These are phyloP conservation scores for Cancer borealis DNA, from an alignment of 2,888 invertebrate genomes.

Conservation along the genomic window DNA sequence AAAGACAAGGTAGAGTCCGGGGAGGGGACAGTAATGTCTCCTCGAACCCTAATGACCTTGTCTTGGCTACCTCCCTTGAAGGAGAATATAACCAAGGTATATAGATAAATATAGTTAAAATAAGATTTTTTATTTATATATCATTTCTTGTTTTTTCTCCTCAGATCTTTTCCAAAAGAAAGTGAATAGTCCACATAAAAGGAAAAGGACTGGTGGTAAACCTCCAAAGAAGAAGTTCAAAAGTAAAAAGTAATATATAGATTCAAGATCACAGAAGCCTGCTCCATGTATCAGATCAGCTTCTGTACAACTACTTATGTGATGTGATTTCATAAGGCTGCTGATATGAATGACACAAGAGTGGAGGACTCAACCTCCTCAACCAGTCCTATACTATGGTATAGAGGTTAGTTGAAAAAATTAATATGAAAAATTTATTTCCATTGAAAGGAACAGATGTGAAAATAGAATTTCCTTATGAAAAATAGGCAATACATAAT, in stretches of 20 bases:
- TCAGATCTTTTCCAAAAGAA: conserved; percentile 50
- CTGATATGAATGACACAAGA: neutral
- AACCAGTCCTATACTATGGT: neutral
- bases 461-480: neutral
- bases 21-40: too few relatives aligned
- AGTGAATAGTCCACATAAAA: neutral
- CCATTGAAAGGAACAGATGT: neutral
- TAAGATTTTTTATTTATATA: neutral
- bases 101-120: neutral
- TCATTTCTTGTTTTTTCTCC: neutral
- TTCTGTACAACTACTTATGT: neutral
- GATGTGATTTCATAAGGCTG: neutral
- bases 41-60: too few relatives aligned
- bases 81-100: neutral
- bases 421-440: neutral
- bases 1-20: neutral
- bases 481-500: neutral
- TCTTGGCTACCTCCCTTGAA: too few relatives aligned
- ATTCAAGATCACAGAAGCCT: neutral
- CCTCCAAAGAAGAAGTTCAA: conserved; percentile 41
- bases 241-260: neutral
- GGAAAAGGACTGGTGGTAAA: conserved; percentile 25
- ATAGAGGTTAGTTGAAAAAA: neutral
- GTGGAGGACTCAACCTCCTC: neutral
- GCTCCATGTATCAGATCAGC: neutral